phyloP scores from a whole-genome alignment of 2,797 vertebrate species.

The Gambelia wislizenii region DNA sequence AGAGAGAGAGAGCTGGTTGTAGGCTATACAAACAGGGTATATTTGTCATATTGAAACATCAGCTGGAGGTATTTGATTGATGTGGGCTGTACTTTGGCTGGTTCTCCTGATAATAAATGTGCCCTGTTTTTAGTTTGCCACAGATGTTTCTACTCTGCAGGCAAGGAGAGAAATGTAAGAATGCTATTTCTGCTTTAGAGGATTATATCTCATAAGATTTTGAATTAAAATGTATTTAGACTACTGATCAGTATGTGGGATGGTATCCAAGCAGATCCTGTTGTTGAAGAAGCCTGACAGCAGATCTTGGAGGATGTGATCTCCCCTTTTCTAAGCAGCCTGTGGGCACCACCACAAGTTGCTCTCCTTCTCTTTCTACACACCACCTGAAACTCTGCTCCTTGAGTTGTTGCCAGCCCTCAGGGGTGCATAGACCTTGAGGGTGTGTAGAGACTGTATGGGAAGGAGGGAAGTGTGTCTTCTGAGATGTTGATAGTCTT shows the following conservation, averaged over 20 bases:
- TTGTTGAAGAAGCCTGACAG: no score
- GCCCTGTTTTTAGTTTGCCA: background rate
- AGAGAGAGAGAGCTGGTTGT: background rate
- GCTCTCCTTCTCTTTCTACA: background rate
- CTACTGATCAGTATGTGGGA: background rate
- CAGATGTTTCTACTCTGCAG: conserved; percentile 20
- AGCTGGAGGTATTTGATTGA: conserved; percentile 14
- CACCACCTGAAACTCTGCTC: no score
- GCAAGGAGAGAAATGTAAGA: conserved; percentile 25
- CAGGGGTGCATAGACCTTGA: no score
- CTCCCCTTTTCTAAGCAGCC: no score
- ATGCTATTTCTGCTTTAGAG: background rate
- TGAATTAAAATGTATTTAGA: background rate
- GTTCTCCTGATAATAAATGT: background rate
- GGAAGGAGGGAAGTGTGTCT: no score
- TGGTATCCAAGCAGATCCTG: no score
- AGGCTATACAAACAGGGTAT: background rate
- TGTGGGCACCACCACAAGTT: background rate
- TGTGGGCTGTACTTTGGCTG: background rate
- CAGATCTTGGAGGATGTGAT: no score
- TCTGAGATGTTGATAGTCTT: no score
- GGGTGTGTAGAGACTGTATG: no score
- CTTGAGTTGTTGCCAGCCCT: no score
- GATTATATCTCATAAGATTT: background rate
- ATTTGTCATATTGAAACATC: background rate